Percentiles rank a stretch among this genome's conserved stretches.
Evolutionary conservation across 2,888 invertebrate species (phyloP).

Genomic region (Cybosia mesomella): DNA sequence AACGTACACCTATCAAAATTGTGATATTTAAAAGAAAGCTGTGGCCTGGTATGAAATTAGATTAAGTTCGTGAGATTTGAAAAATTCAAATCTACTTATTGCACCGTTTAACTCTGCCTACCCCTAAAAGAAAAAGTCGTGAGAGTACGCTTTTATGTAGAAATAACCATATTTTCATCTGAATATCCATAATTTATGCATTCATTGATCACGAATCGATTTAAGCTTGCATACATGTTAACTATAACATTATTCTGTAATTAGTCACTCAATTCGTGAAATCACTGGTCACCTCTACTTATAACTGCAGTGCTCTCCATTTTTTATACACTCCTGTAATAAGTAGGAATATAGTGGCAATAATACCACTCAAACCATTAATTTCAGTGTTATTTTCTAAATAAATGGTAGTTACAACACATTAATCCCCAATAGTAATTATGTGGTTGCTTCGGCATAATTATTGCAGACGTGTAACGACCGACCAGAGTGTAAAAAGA

Average conservation of each 20-base stretch:
- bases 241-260: neutral
- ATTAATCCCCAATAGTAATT: constrained; percentile 34
- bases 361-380: constrained; percentile 26
- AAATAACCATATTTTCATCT: too few species aligned
- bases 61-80: too few species aligned
- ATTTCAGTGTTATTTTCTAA: constrained; percentile 41
- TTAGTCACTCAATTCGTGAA: neutral
- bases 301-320: too few species aligned
- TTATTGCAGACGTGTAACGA: constrained; percentile 29
- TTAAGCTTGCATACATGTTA: neutral
- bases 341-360: neutral
- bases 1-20: too few species aligned
- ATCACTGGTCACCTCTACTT: neutral
- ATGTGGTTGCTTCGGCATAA: constrained; percentile 35
- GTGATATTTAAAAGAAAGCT: too few species aligned
- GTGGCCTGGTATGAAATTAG: too few species aligned
- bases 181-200: too few species aligned
- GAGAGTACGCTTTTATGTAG: too few species aligned
- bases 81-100: too few species aligned
- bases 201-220: too few species aligned
- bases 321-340: neutral
- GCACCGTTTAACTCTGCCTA: too few species aligned
- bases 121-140: too few species aligned
- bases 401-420: constrained; percentile 41
- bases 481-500: constrained; percentile 26